phyloP scores from a whole-genome alignment of 2,113 vertebrate species.

The Ranitomeya variabilis region DNA sequence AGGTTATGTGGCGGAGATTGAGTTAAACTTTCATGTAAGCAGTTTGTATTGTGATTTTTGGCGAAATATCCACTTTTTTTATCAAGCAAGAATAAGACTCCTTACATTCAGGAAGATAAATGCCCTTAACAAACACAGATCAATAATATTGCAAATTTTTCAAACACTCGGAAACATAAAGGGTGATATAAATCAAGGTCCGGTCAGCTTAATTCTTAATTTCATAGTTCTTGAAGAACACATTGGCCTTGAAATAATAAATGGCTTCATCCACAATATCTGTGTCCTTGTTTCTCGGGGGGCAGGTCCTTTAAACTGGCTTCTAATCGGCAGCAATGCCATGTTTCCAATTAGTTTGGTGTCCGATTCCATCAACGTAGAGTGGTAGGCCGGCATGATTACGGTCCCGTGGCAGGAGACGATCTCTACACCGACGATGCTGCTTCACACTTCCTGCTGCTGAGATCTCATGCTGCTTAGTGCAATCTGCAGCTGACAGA shows the following conservation, averaged over 20 bases:
- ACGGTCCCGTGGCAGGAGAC: neutral
- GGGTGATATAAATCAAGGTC: conserved; percentile 94
- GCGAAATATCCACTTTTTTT: too few species aligned
- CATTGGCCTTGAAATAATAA: conserved; percentile 98
- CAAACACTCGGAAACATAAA: conserved; percentile 98
- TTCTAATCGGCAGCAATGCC: conserved; percentile 90
- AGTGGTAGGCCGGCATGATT: conserved; percentile 82
- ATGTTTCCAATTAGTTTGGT: conserved; percentile 93
- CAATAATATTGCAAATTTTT: conserved; percentile 84
- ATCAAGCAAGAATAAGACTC: too few species aligned
- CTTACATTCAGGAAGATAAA: too few species aligned
- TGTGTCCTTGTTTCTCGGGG: conserved; percentile 88
- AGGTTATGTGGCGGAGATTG: too few species aligned
- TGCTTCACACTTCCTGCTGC: conserved; percentile 9
- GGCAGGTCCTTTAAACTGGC: conserved; percentile 96
- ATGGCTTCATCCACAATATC: conserved; percentile 98
- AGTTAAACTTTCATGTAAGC: too few species aligned
- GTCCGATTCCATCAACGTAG: conserved; percentile 84
- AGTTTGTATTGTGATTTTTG: too few species aligned
- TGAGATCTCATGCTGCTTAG: too few species aligned
- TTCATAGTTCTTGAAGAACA: conserved; percentile 99
- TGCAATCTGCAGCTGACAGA: too few species aligned
- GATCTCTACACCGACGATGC: neutral
- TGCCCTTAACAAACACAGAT: too few species aligned
- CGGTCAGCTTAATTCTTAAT: conserved; percentile 99